Evolutionary conservation across 2,888 invertebrate genomes (phyloP), one percentile per base, ranked within the genome.

Genomic region (Parnassius mnemosyne): DNA sequence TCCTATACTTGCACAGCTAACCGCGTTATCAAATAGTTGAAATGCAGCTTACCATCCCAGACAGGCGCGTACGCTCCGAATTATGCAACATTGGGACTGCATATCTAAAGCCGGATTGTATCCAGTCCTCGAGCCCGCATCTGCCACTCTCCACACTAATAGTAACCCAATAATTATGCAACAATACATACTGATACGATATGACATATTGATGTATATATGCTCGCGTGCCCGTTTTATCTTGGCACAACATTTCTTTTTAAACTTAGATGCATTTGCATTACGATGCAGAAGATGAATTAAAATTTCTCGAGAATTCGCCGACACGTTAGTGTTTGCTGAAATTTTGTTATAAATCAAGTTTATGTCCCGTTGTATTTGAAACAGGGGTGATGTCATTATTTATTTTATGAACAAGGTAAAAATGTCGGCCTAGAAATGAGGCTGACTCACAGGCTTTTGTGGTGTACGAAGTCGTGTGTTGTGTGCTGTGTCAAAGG

Each of bases 21-120:
- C 81, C 77, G 71, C 68, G 66, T 76, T 72, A 81, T 80, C 76
- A 76, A 76, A 79, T 73, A 71, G 74, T 75, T 77, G 71, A 73
- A 77, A 79, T 71, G 72, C 71, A 65, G 67, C 70, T 71, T 66
- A 70, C 69, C 71, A 71, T 76, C 75, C 71, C 75, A 70, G 75
- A 73, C 71, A 74, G 71, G 12, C 46, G 49, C 73, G 63, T 72
- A 70, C 70, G 75, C 74, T 72, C 72, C 60, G 69, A 69, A 80
- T 87, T 85, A 81, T 82, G 83, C 77, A 87, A 84, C 73, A 67
- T 68, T 63, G 73, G 75, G 74, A 72, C 74, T 77, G 79, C 76
- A 78, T 81, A 79, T 79, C 77, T 79, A 71, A 73, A 66, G 61
- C 68, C 47, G n/a, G n/a, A 13, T 70, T 49, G 49, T 69, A 71